phyloP scores from a whole-genome alignment of 2,113 vertebrate species.

The Pedionomus torquatus region DNA sequence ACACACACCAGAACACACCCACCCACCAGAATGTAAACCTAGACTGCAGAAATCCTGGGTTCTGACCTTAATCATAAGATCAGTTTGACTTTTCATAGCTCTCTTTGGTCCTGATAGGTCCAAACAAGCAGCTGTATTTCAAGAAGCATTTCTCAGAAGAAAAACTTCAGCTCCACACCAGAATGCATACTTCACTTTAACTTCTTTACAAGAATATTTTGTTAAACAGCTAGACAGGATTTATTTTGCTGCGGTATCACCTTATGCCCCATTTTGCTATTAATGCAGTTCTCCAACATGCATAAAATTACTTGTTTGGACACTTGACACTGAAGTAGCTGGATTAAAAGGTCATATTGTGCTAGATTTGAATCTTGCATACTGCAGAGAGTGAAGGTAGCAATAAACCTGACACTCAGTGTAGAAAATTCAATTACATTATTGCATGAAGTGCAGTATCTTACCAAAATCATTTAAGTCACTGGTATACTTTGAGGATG shows the following conservation, averaged over 20 bases:
- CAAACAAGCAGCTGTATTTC: neutral
- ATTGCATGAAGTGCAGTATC: neutral
- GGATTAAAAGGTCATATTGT: neutral
- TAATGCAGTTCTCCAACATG: neutral
- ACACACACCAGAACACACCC: accelerated
- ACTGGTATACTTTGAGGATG: neutral
- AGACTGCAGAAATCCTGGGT: neutral
- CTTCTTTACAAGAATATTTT: neutral
- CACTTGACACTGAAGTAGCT: neutral
- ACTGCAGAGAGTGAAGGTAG: neutral
- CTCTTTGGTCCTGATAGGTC: neutral
- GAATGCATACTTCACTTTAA: neutral
- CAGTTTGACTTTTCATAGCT: neutral
- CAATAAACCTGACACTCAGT: neutral
- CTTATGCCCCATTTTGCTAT: neutral
- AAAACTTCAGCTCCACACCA: neutral
- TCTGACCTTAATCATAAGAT: neutral
- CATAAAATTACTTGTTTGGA: neutral
- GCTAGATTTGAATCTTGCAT: neutral
- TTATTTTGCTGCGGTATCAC: neutral
- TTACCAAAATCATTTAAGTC: neutral
- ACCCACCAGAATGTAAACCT: neutral
- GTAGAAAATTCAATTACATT: neutral
- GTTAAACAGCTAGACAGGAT: neutral
- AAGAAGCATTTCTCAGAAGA: neutral